A percentile compares a stretch with the other conserved stretches of the same genome.
Conservation (phyloP, 2,113 vertebrate genomes). For the Rousettus leschenaultii region DNA sequence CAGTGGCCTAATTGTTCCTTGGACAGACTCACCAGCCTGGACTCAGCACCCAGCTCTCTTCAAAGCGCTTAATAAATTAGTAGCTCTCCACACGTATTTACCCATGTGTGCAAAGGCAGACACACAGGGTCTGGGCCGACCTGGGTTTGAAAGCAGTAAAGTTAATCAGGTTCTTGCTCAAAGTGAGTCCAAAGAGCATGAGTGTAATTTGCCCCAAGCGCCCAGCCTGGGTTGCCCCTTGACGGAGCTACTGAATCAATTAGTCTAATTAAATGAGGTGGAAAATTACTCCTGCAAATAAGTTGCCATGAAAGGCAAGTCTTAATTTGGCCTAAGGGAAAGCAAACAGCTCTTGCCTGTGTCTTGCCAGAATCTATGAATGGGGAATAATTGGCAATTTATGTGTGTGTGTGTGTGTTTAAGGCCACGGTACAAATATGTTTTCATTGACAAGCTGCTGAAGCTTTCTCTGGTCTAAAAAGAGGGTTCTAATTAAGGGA, state of each 20-base stretch:
- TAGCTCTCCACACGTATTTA: not conserved
- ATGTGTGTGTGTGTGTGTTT: conserved; percentile 55
- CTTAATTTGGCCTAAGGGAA: conserved; percentile 74
- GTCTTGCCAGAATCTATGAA: conserved; percentile 70
- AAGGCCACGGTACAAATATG: conserved; percentile 64
- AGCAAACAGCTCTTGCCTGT: conserved; percentile 56
- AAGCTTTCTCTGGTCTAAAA: conserved; percentile 54
- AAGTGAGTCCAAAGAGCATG: not conserved
- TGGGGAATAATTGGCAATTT: conserved; percentile 69
- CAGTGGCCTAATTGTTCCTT: not conserved
- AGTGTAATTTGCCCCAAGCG: conserved; percentile 39
- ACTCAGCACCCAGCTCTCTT: conserved; percentile 12
- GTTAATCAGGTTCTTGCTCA: conserved; percentile 51
- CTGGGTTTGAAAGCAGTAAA: conserved; percentile 46
- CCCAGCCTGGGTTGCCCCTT: not conserved
- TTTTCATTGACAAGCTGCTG: conserved; percentile 69
- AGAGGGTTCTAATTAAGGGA: conserved; percentile 64
- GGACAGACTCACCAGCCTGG: not conserved
- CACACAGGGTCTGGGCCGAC: not conserved
- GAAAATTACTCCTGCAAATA: conserved; percentile 74
- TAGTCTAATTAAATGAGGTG: conserved; percentile 78
- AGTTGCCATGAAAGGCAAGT: conserved; percentile 70
- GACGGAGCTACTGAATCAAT: conserved; percentile 69
- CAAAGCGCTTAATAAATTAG: conserved; percentile 25
- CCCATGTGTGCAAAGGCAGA: not conserved